Conservation (phyloP, 2,888 invertebrate species). For the Orthosia incerta region DNA sequence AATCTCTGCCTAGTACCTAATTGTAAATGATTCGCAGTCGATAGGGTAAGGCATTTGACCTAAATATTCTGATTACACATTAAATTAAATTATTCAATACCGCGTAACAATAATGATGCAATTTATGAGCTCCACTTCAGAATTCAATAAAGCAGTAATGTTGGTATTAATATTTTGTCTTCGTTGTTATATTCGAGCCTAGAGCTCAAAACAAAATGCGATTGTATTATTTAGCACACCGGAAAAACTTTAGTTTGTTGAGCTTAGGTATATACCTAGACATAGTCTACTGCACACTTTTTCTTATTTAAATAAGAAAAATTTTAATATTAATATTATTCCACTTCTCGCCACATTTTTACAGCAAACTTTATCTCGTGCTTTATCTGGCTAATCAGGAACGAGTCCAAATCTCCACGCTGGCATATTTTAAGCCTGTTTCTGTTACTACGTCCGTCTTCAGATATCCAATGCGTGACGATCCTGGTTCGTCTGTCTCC, state of each 20-base stretch:
- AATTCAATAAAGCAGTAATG: slow-evolving; percentile 33
- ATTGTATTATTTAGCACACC: neutral
- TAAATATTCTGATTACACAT: slow-evolving; percentile 49
- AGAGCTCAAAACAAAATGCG: neutral
- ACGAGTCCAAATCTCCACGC: too few species aligned
- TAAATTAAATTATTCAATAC: slow-evolving; percentile 57
- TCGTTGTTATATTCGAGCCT: neutral
- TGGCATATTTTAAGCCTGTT: too few species aligned
- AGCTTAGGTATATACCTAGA: neutral
- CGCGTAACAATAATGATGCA: slow-evolving; percentile 42
- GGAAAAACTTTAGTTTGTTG: too few species aligned
- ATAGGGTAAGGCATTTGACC: slow-evolving; percentile 54
- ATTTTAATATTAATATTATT: too few species aligned
- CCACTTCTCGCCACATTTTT: too few species aligned
- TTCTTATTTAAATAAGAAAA: too few species aligned
- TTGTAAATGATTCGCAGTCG: slow-evolving; percentile 46
- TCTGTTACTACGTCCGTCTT: too few species aligned
- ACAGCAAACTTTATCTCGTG: too few species aligned
- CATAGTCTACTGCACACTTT: neutral
- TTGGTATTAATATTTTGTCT: slow-evolving; percentile 18
- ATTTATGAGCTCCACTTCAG: slow-evolving; percentile 47
- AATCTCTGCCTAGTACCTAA: slow-evolving; percentile 24
- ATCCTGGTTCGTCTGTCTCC: too few species aligned
- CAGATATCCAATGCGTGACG: too few species aligned
- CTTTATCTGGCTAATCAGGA: too few species aligned